Base-by-base conservation (phyloP, 2,113 vertebrate species). In the Melozone crissalis region DNA sequence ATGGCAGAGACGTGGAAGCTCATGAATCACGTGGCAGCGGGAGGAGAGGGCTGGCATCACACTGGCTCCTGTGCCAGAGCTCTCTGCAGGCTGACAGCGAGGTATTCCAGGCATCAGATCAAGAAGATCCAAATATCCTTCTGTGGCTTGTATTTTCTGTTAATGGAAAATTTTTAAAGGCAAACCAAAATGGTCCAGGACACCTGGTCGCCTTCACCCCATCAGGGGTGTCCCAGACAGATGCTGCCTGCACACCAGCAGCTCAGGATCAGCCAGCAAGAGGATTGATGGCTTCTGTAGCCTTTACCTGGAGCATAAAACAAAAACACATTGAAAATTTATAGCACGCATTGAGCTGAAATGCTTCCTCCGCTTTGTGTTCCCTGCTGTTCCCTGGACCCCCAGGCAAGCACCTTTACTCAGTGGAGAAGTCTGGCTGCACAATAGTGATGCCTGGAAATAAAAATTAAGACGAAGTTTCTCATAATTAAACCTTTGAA, bases 1-100 rank as follows among this genome's bases (percentile, higher is more conserved):
- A 75, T 92, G 96, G 95, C 91, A 82, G 83, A 84, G 92, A 77
- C 27, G 35, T 76, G 93, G 61, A 24, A 43, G 37, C 62, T 66
- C 82, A 49, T 78, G 89, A 71, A 94, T 91, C 18, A 22, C 15
- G 3, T 8, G 5, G 47, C 13, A 8, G 76, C 1, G 0, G n/a
- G 80, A 54, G 51, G 43, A 33, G 62, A n/a, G 8, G 37, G 58
- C 44, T 83, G 71, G 31, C 55, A 49, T 5, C 47, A 4, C 1
- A 0, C 39, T 4, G 3, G 28, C 75, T 49, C 26, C 81, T 2
- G 3, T 4, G 2, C 26, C 4, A 0, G 30, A 47, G 79, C 1
- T 0, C 58, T 72, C 31, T 49, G 54, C 6, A 41, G 86, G 39
- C 75, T 67, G 57, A 27, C 7, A 0, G 49, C 0, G 0, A 47